Base-by-base conservation (phyloP, 2,113 vertebrate species). In the Corythornis vintsioides region DNA sequence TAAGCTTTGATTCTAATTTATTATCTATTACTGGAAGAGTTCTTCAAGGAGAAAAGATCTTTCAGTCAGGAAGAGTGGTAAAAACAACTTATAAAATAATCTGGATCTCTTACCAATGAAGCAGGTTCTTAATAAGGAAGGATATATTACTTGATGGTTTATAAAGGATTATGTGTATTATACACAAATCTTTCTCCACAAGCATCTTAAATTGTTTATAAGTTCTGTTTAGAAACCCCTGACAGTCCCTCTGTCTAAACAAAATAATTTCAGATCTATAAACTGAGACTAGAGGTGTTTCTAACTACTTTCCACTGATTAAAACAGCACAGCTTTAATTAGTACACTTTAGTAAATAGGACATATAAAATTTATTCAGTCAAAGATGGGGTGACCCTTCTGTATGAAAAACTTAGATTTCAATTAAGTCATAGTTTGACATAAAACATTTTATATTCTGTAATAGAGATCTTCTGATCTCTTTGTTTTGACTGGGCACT, bases 51-150 rank as follows among this genome's bases (percentile, higher is more conserved):
- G 33, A 33, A 33, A 33, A 33, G 33, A 33, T 33, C 33, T 33
- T 33, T 33, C 33, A 33, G 33, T 33, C 33, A 33, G 81, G 97
- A 63, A 97, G 90, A 92, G 95, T 92, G 92, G 99, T 99, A 96
- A 97, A 47, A 61, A 57, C 35, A 52, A 4, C 57, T 90, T 78
- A 15, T 82, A 19, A 50, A 82, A 26, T 75, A 45, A 83, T 66
- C n/a, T 59, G 26, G 3, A 29, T 88, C 15, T 83, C 7, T 72
- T 20, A 50, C 10, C 63, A 24, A 24, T 25, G 25, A 89, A 92
- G 40, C 38, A 25, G 25, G 28, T 69, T 50, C 7, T 81, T 88
- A 57, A 42, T 88, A 57, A 42, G 64, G 40, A 76, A 81, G 29
- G 35, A 48, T 60, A 28, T 45, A 12, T 20, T 40, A 25, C 17